phyloP scores from a whole-genome alignment of 2,113 vertebrate species.

The Mormyrus iriodes region DNA sequence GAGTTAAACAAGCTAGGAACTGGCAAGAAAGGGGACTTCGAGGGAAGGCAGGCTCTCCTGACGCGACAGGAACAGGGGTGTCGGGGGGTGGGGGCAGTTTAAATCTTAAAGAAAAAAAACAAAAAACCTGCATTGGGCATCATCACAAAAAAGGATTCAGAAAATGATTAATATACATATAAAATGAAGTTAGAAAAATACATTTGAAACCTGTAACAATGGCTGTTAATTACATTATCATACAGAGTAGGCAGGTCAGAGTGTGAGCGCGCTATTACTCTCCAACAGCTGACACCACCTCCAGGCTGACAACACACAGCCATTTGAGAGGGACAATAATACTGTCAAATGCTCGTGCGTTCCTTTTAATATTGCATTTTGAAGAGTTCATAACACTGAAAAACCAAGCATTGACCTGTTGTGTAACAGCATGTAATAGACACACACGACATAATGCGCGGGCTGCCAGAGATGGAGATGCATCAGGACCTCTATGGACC shows the following conservation, averaged over 20 bases:
- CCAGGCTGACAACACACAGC: conserved; percentile 63
- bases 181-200: conserved; percentile 84
- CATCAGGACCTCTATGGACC: background rate
- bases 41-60: conserved; percentile 66
- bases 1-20: conserved; percentile 75
- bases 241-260: conserved; percentile 74
- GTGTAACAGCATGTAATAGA: conserved; percentile 57
- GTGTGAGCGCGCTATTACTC: conserved; percentile 56
- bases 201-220: conserved; percentile 83
- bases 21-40: conserved; percentile 57
- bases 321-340: conserved; percentile 67
- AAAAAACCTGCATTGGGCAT: conserved; percentile 51
- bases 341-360: conserved; percentile 66
- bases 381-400: conserved; percentile 59
- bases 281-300: conserved; percentile 65
- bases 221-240: conserved; percentile 80
- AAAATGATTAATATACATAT: conserved; percentile 76
- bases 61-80: conserved; percentile 57
- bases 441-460: conserved; percentile 35
- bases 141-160: conserved; percentile 51
- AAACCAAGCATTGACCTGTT: conserved; percentile 57
- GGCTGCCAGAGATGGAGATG: conserved; percentile 37
- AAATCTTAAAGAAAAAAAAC: conserved; percentile 11
- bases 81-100: conserved; percentile 40
- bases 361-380: conserved; percentile 71